phyloP scores from a whole-genome alignment of 2,113 vertebrate species.

The Ctenomys sociabilis region DNA sequence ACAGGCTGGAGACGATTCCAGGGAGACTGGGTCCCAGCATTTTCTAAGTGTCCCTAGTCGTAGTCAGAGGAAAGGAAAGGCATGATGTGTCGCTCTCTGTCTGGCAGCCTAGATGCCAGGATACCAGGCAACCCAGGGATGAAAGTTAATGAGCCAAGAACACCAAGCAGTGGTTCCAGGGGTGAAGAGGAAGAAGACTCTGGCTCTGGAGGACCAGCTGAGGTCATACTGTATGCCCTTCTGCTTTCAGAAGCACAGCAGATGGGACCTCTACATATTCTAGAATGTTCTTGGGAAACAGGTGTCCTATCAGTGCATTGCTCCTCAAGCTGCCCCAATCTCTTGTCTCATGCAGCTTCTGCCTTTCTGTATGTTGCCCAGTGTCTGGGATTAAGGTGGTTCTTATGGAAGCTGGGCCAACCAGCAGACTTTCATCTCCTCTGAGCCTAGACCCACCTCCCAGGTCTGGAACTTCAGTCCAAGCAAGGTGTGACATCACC shows the following conservation, averaged over 20 bases:
- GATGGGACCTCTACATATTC: background rate
- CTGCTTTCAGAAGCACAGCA: background rate
- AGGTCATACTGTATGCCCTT: background rate
- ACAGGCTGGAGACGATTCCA: background rate
- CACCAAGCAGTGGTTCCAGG: background rate
- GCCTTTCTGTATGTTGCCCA: background rate
- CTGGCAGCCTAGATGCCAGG: background rate
- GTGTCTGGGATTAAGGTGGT: background rate
- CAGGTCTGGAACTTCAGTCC: background rate
- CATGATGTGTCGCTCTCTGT: background rate
- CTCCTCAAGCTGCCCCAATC: background rate
- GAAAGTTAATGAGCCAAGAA: background rate
- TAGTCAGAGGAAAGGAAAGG: background rate
- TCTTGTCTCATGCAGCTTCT: background rate
- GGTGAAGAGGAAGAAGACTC: background rate
- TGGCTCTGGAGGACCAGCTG: background rate
- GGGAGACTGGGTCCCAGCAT: accelerated
- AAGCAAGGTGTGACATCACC: accelerated
- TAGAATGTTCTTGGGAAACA: background rate
- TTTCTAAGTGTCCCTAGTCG: too few relatives aligned
- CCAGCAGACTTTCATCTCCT: background rate
- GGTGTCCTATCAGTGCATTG: background rate
- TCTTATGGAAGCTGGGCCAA: background rate
- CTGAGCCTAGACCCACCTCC: background rate
- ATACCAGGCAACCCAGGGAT: background rate